Evolutionary conservation across 2,888 invertebrate species (phyloP).

Genomic region (Melitaea athalia): DNA sequence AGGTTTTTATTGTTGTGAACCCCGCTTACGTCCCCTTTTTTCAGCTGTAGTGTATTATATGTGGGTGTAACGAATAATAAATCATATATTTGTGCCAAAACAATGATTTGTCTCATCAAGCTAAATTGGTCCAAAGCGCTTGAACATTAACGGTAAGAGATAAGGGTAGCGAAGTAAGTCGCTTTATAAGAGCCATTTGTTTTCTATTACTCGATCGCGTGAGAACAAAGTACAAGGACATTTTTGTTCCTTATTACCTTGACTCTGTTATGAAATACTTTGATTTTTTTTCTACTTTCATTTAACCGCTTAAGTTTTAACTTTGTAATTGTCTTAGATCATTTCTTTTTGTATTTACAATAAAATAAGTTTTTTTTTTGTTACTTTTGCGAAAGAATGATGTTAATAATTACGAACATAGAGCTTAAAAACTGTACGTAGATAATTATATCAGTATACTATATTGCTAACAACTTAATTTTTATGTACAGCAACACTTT

Average conservation of each 20-base stretch:
- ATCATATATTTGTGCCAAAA: slow-evolving; percentile 34
- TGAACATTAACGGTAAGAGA: slow-evolving; percentile 9
- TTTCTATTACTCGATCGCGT: slow-evolving; percentile 45
- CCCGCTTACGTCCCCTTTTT: slow-evolving; percentile 48
- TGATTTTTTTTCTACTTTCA: background rate
- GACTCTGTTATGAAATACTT: slow-evolving; percentile 35
- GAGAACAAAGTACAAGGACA: slow-evolving; percentile 42
- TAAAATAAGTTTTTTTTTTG: background rate
- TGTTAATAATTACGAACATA: slow-evolving; percentile 41
- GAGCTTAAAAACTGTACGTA: slow-evolving; percentile 44
- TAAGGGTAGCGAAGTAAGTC: slow-evolving; percentile 8
- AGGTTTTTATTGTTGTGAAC: slow-evolving; percentile 47
- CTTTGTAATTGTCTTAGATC: background rate
- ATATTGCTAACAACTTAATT: slow-evolving; percentile 18
- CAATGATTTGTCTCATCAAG: slow-evolving; percentile 13
- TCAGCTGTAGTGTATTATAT: slow-evolving; percentile 19
- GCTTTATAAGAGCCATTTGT: slow-evolving; percentile 26
- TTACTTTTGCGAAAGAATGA: slow-evolving; percentile 33
- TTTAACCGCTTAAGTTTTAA: background rate
- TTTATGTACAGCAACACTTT: slow-evolving; percentile 33
- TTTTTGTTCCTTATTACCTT: slow-evolving; percentile 36
- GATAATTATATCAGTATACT: slow-evolving; percentile 20
- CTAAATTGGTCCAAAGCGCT: slow-evolving; percentile 8
- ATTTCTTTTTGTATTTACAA: too few species aligned
- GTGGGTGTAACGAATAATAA: slow-evolving; percentile 22